Conservation (phyloP, 2,113 vertebrate genomes). For the Oryzias curvinotus region DNA sequence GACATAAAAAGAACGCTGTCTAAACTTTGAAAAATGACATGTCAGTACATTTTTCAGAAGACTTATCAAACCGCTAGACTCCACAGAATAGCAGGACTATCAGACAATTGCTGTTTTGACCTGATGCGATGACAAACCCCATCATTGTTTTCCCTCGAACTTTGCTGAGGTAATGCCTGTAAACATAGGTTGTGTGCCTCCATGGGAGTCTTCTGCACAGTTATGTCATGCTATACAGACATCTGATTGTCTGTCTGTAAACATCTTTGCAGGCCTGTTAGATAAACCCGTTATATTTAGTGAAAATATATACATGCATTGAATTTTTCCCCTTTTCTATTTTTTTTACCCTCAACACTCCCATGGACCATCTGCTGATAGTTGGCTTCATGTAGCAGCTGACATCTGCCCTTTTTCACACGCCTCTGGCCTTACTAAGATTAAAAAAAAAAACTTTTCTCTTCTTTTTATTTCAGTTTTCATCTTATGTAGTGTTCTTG, state of each 20-base stretch:
- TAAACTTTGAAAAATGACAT: neutral
- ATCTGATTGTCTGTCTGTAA: neutral
- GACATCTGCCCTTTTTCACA: slow-evolving; percentile 36
- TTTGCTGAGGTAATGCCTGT: neutral
- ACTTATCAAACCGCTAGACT: slow-evolving; percentile 14
- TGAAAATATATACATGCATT: neutral
- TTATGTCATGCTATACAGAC: slow-evolving; percentile 1
- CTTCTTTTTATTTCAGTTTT: neutral
- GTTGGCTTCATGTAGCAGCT: slow-evolving; percentile 38
- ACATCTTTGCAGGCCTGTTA: too few species aligned
- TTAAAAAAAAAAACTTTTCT: slow-evolving; percentile 1
- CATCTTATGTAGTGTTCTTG: neutral
- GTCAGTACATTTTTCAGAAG: slow-evolving; percentile 22
- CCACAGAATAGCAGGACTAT: slow-evolving; percentile 14
- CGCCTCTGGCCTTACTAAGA: slow-evolving; percentile 27
- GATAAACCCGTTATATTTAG: too few species aligned
- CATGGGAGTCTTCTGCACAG: slow-evolving; percentile 1
- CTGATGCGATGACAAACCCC: slow-evolving; percentile 12
- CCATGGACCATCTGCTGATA: slow-evolving; percentile 38
- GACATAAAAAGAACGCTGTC: too few species aligned
- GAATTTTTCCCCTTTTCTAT: neutral
- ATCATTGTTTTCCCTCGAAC: neutral
- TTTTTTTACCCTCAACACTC: neutral
- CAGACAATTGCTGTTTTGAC: slow-evolving; percentile 15
- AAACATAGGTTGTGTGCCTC: neutral